Evolutionary conservation across 2,797 vertebrate genomes (phyloP), one percentile per base, ranked within the genome.

Genomic region (Rhodeus uyekii): DNA sequence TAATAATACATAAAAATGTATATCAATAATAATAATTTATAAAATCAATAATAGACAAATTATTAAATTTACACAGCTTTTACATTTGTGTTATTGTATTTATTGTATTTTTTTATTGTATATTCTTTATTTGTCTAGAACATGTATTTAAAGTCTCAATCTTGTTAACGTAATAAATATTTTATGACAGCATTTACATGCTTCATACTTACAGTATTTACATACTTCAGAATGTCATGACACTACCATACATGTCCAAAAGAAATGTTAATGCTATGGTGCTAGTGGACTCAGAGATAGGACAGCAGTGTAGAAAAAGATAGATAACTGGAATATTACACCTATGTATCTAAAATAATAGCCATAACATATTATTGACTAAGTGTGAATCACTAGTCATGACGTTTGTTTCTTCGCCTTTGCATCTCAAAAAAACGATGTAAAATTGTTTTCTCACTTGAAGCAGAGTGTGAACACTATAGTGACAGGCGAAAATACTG

Each of bases 331-430:
- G 36, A 58, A 74, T 38, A 58, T 58, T 55, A 58, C 50, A 74
- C 72, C n/a, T 55, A 38, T 73, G 13, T 48, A 16, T 61, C 36
- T 44, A 42, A 76, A 60, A 76, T 29, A 75, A 39, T 39, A 53
- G 32, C 32, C 22, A 72, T 34, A 36, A 53, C 32, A 53, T 53
- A 38, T 74, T 74, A 74, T 74, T 74, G 34, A 55, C 72, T 8
- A 74, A 27, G 50, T 38, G 71, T 55, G 48, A 74, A 74, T 74
- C n/a, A 42, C n/a, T 75, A 29, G 73, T 42, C 73, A 42, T 27
- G 55, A 58, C 12, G 24, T 65, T 19, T 36, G 19, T 65, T 38
- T 60, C 50, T 42, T 60, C 69, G 50, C 6, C 18, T 73, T 55
- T 38, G 32, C 32, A 22, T 73, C 44, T 48, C 68, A 22, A 27